Conservation (phyloP, 2,797 vertebrate genomes). For the Columba guinea region DNA sequence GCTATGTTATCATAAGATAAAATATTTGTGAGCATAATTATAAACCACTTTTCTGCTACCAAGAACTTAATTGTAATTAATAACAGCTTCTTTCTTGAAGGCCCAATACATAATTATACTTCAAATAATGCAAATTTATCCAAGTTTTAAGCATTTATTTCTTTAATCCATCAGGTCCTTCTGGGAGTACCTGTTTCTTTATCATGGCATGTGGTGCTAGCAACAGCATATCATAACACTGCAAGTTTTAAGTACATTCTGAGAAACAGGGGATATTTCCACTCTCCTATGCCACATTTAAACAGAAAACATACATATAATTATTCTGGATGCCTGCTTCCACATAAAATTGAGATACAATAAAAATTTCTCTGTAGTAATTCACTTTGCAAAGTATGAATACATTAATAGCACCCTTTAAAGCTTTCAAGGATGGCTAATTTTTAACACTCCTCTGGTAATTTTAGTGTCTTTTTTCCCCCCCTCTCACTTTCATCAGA, state of each 20-base stretch:
- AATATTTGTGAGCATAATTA: not conserved
- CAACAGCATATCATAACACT: conserved; percentile 50
- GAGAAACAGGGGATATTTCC: conserved; percentile 64
- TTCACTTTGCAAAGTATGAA: not conserved
- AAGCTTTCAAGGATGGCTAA: not conserved
- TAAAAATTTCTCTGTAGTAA: not conserved
- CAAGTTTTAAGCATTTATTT: conserved; percentile 9
- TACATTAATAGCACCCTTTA: not conserved
- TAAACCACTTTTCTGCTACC: conserved; percentile 5
- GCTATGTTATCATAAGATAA: not conserved
- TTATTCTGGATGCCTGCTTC: conserved; percentile 46
- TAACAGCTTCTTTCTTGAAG: conserved; percentile 47
- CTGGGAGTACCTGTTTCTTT: conserved; percentile 60
- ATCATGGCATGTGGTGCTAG: conserved; percentile 46
- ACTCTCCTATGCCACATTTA: conserved; percentile 46
- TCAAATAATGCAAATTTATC: conserved; percentile 19
- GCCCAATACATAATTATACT: conserved; percentile 33
- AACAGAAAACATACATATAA: conserved; percentile 56
- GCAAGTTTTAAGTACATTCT: conserved; percentile 45
- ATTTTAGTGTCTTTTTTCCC: not conserved
- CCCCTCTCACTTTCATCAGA: not conserved
- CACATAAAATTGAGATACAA: conserved; percentile 34
- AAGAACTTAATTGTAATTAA: conserved; percentile 24
- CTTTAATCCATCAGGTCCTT: conserved; percentile 38
- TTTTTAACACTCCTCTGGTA: not conserved